phyloP scores from a whole-genome alignment of 2,113 vertebrate species.

The Phaetusa simplex region DNA sequence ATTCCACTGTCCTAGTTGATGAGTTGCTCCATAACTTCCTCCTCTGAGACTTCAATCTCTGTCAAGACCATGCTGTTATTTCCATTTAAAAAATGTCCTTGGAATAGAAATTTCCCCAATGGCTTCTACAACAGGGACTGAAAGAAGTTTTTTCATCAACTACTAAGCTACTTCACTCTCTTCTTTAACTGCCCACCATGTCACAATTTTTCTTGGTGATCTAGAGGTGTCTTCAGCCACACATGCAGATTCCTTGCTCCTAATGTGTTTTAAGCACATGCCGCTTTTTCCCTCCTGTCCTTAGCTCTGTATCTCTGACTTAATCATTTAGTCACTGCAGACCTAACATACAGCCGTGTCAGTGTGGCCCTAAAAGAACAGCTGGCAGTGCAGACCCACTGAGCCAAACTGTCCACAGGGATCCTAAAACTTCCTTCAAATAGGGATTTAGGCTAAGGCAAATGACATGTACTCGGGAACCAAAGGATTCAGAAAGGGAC shows the following conservation, averaged over 20 bases:
- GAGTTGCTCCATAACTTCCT: neutral
- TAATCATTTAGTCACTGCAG: neutral
- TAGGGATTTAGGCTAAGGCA: neutral
- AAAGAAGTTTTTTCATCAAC: neutral
- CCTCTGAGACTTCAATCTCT: slow-evolving; percentile 8
- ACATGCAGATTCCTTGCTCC: neutral
- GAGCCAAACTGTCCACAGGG: neutral
- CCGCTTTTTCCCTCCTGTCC: neutral
- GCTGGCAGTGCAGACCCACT: neutral
- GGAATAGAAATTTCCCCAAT: slow-evolving; percentile 49
- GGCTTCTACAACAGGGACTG: neutral
- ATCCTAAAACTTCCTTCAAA: neutral
- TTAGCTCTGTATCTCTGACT: neutral
- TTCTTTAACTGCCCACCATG: neutral
- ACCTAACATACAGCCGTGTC: neutral
- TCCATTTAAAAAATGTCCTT: slow-evolving; percentile 39
- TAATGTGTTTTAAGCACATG: neutral
- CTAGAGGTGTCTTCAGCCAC: neutral
- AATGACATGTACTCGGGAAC: neutral
- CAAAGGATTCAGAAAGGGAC: neutral
- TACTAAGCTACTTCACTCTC: neutral
- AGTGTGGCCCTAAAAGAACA: neutral
- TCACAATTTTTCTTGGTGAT: neutral
- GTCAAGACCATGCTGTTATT: slow-evolving; percentile 29
- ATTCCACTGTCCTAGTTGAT: slow-evolving; percentile 26